Evolutionary conservation across 2,113 vertebrate species (phyloP), one percentile per base, ranked within the genome.

Genomic region (Calidris pugnax): DNA sequence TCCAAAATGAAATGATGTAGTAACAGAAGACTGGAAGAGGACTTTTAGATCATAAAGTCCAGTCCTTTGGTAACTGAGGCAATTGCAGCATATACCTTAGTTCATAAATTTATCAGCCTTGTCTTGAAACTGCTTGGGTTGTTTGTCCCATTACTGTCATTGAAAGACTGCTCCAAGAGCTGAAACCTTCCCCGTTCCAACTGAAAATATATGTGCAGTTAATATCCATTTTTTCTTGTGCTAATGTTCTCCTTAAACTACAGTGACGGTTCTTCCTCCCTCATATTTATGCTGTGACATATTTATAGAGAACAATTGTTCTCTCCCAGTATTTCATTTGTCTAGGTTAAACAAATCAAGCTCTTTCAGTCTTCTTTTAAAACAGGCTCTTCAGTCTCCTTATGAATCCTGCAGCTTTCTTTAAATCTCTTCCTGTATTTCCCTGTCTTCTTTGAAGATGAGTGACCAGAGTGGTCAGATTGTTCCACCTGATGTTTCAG

Each of bases 261-360:
- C 82, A 77, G 68, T 90, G 95, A 80, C 90, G 96, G 63, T 88
- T 96, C 90, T 94, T 94, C 87, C 82, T 97, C 90, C 81, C 59
- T 95, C 71, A 15, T 95, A 80, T 94, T 96, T 96, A 86, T 88
- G 45, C 75, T 4, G 8, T 88, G 95, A 93, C 87, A 88, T 96
- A 94, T 91, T 96, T 96, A 95, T 88, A 74, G 93, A 90, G 95
- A 94, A 74, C 90, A 88, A 55, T 94, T 93, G 95, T 96, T 96
- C 93, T 88, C 90, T 87, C 71, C 82, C 82, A 80, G 87, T 83
- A 53, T 87, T 97, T 95, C 84, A 89, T 95, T 93, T 92, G 95
- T 94, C 92, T 94, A 88, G 93, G 93, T 96, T 97, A 94, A 97
- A 93, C 95, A 96, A 95, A 96, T 96, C 87, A 85, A 83, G 67